Conservation (phyloP, 2,797 vertebrate genomes). For the Anas capensis region DNA sequence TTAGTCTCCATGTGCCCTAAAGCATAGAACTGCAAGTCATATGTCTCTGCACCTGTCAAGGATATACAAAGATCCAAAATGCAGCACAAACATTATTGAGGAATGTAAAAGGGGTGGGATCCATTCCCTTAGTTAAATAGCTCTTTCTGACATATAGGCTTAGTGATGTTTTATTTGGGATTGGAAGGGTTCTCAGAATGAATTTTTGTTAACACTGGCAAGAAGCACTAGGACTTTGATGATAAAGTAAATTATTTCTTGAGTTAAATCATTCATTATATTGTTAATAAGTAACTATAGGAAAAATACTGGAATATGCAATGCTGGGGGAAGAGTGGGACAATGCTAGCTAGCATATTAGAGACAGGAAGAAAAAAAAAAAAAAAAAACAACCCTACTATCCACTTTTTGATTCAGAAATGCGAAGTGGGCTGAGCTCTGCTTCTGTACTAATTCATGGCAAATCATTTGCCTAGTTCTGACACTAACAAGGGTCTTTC, state of each 20-base stretch:
- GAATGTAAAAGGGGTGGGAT: not conserved
- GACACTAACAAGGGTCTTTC: constrained; percentile 62
- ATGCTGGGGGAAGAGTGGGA: not conserved
- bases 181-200: not conserved
- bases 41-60: constrained; percentile 20
- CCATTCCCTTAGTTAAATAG: not conserved
- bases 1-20: not conserved
- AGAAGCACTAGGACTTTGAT: constrained; percentile 11
- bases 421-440: not conserved
- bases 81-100: not conserved
- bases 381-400: not conserved
- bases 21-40: not conserved
- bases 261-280: constrained; percentile 21
- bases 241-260: constrained; percentile 19
- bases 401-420: not conserved
- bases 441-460: constrained; percentile 39
- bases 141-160: not conserved
- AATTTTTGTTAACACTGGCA: constrained; percentile 1
- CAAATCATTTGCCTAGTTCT: constrained; percentile 34
- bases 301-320: constrained; percentile 19
- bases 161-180: constrained; percentile 9
- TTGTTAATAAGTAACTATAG: constrained; percentile 17
- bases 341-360: not conserved
- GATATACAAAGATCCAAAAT: not conserved
- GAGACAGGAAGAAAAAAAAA: not conserved